phyloP scores from a whole-genome alignment of 2,888 invertebrate species.

The Thera britannica region DNA sequence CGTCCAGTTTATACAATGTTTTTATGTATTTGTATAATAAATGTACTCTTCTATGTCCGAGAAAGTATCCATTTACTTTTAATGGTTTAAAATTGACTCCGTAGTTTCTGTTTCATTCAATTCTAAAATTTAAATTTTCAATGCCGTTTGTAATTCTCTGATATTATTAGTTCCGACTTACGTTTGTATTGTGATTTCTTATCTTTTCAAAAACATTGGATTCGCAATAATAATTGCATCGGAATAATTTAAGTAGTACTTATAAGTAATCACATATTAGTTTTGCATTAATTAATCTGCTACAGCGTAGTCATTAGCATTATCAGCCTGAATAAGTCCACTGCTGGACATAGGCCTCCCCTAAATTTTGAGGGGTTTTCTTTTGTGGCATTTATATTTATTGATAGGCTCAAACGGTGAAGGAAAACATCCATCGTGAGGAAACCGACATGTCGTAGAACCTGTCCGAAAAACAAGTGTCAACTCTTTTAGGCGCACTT shows the following conservation, averaged over 20 bases:
- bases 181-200: background rate
- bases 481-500: too few species aligned
- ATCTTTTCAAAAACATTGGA: background rate
- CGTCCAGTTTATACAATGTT: constrained; percentile 21
- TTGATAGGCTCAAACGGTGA: too few species aligned
- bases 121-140: background rate
- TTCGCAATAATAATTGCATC: background rate
- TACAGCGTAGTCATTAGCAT: too few species aligned
- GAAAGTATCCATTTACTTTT: background rate
- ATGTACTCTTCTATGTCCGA: constrained; percentile 1
- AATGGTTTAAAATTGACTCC: constrained; percentile 1
- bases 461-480: too few species aligned
- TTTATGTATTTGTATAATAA: constrained; percentile 22
- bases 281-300: background rate
- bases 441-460: too few species aligned
- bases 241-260: background rate
- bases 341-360: too few species aligned
- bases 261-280: background rate
- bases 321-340: too few species aligned
- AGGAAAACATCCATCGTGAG: too few species aligned
- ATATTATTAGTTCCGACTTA: background rate
- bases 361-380: too few species aligned
- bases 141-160: background rate
- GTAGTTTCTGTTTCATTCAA: background rate
- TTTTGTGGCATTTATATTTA: too few species aligned